These are phyloP conservation scores for Eudyptes chrysolophus DNA, from an alignment of 2,113 vertebrate species.

Conservation along the genomic window DNA sequence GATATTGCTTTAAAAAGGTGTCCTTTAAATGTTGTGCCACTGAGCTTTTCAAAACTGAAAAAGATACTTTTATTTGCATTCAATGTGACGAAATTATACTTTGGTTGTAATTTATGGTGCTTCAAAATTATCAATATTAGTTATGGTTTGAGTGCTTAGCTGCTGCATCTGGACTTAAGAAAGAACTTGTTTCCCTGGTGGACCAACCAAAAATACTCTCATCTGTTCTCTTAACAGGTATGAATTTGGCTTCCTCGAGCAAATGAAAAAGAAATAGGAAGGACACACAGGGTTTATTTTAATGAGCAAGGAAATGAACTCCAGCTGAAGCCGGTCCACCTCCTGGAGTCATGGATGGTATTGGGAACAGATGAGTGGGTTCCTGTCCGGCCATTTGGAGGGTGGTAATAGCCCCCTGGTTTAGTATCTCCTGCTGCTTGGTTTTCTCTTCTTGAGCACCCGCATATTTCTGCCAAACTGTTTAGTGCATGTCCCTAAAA, in stretches of 20 bases:
- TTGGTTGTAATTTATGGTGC: not conserved
- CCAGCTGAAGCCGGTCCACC: not conserved
- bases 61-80: not conserved
- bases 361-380: not conserved
- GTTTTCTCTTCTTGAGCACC: not conserved
- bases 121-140: not conserved
- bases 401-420: not conserved
- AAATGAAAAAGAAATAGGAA: not conserved
- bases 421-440: not conserved
- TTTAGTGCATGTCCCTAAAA: not conserved
- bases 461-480: not conserved
- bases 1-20: not conserved
- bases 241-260: not conserved
- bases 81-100: not conserved
- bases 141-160: not conserved
- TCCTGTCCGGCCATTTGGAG: not conserved
- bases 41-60: not conserved
- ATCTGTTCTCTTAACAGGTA: not conserved
- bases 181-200: not conserved
- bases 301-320: not conserved
- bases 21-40: not conserved
- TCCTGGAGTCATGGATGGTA: not conserved
- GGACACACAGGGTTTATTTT: not conserved
- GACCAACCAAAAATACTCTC: not conserved
- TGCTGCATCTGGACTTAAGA: not conserved